Base-by-base conservation (phyloP, 2,797 vertebrate genomes). In the Tokudaia tokunoshimensis region DNA sequence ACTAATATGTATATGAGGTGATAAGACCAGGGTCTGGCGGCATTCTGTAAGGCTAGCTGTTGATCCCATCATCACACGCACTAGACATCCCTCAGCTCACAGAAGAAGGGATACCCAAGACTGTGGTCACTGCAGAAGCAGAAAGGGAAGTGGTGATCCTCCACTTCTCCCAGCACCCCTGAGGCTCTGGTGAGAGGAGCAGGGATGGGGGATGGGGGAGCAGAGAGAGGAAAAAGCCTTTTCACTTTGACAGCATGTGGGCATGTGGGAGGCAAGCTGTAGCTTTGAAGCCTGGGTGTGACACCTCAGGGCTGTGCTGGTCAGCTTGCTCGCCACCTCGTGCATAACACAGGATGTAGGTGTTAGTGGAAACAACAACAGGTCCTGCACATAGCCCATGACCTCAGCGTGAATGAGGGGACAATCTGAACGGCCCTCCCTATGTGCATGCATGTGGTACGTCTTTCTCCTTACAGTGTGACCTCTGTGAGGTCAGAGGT, bases 301-400 rank as follows among this genome's bases (percentile, higher is more conserved):
- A 31, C 67, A 83, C 89, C 67, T 96, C 52, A 1, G 9, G 0
- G 22, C 29, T 76, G 17, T 44, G 57, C 31, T 52, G 52, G 59
- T 79, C 63, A 52, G 59, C 55, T 20, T 6, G 24, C 37, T 76
- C 34, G 4, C 17, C n/a, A 2, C 47, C 22, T 31, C 4, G 55
- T 15, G 79, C 61, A 22, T 37, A 76, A 78, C 75, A 89, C 97
- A 93, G 96, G 96, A 95, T 94, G 91, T 90, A n/a, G 93, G 85
- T 44, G n/a, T 65, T 78, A 37, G n/a, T 8, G 11, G 74, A 44
- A 61, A 10, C 5, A 22, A 19, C 72, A 19, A 1, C 57, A 29
- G 8, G 76, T 72, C 41, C 37, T 76, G 52, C 91, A 34, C 65
- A 3, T 10, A 63, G 31, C 50, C 76, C 76, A 61, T 83, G 55